A percentile compares a stretch with the other conserved stretches of the same genome.
Conservation (phyloP, 2,113 vertebrate genomes). For the Spheniscus mendiculus region DNA sequence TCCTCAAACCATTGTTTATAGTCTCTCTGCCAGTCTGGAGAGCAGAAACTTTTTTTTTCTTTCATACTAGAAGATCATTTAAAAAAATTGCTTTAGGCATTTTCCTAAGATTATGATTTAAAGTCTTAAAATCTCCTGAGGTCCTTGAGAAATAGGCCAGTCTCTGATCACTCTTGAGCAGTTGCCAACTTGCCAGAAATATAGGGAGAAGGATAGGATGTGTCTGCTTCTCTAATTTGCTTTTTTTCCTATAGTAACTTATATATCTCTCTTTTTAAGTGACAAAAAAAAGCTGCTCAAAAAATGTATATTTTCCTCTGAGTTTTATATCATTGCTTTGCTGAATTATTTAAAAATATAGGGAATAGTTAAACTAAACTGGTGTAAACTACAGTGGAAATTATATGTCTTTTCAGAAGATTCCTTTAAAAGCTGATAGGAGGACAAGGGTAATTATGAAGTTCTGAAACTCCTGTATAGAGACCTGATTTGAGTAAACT, state of each 20-base stretch:
- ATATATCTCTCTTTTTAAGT: slow-evolving; percentile 63
- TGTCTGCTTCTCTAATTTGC: slow-evolving; percentile 74
- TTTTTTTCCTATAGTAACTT: slow-evolving; percentile 64
- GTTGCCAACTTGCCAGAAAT: slow-evolving; percentile 74
- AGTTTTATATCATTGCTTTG: slow-evolving; percentile 58
- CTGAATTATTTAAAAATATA: slow-evolving; percentile 68
- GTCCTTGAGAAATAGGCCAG: slow-evolving; percentile 74
- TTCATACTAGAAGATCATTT: slow-evolving; percentile 7
- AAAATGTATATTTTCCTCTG: slow-evolving; percentile 61
- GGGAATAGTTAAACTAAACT: slow-evolving; percentile 64
- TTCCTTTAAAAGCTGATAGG: not conserved
- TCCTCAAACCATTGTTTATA: slow-evolving; percentile 32
- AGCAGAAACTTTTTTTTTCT: not conserved
- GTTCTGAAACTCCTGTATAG: not conserved
- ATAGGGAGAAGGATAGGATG: slow-evolving; percentile 66
- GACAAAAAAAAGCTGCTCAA: slow-evolving; percentile 56
- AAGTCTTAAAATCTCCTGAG: slow-evolving; percentile 71
- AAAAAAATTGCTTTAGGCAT: slow-evolving; percentile 62
- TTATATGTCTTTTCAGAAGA: slow-evolving; percentile 39
- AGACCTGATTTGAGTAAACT: not conserved
- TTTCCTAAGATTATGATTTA: slow-evolving; percentile 74
- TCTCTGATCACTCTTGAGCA: slow-evolving; percentile 73
- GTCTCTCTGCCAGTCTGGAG: slow-evolving; percentile 33
- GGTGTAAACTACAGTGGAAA: slow-evolving; percentile 58
- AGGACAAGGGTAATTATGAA: not conserved